Base-by-base conservation (phyloP, 2,113 vertebrate genomes). In the Cervus canadensis region DNA sequence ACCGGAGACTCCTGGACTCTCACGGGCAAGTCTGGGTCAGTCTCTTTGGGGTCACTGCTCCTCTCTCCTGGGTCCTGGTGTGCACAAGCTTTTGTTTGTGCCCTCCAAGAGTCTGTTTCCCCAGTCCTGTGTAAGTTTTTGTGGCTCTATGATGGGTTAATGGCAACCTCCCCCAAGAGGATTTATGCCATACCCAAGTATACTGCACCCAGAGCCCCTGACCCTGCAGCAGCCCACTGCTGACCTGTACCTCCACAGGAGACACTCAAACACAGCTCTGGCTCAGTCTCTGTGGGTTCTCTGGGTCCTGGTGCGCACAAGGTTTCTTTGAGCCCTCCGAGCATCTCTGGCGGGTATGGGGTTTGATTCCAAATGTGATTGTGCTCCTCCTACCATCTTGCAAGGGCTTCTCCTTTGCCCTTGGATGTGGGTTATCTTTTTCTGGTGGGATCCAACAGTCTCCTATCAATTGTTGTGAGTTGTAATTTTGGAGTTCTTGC, bases 151-250 rank as follows among this genome's bases (percentile, higher is more conserved):
- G n/a, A n/a, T 23, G n/a, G 67, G n/a, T 71, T 71, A 71, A 40
- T 3, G 10, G 67, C 0, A 0, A 71, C 67, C n/a, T 40, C 1
- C n/a, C 9, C n/a, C 19, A 71, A 71, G 67, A 71, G 19, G 17
- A 36, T 5, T 71, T 71, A 71, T 71, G 67, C n/a, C n/a, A 40
- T 12, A 71, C 5, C 67, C 67, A 71, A 3, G 67, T 40, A n/a
- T 23, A 6, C 19, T 40, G 67, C n/a, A 71, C n/a, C n/a, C 67
- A 71, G 67, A 40, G 67, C 19, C 67, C 67, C 64, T 36, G n/a
- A 0, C 64, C 9, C 19, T 71, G 67, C n/a, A 71, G 67, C n/a
- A 40, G n/a, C 6, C 67, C 19, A 23, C 67, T 40, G n/a, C 5
- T 71, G 67, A 71, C 67, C 67, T 36, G 19, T 23, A 40, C 67